Percentiles rank a stretch among this genome's conserved stretches.
These are phyloP conservation scores for Leptinotarsa rubiginosa DNA, from an alignment of 2,888 invertebrate species.

Conservation along the genomic window DNA sequence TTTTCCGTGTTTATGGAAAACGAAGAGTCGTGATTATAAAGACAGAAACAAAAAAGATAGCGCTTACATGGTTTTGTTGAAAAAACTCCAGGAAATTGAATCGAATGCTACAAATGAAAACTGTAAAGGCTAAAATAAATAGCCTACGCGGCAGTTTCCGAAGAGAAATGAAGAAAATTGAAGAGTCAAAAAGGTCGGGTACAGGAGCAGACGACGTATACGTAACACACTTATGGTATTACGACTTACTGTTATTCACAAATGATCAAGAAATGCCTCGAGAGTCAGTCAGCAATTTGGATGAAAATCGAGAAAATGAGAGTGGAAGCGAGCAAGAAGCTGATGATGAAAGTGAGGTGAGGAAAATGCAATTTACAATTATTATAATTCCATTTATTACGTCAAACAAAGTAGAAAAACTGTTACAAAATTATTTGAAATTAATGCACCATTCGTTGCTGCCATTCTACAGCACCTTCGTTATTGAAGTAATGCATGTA, in stretches of 20 bases:
- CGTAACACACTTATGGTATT: slow-evolving; percentile 43
- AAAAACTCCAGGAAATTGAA: background rate
- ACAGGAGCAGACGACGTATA: slow-evolving; percentile 40
- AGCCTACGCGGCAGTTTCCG: slow-evolving; percentile 37
- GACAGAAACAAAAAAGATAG: background rate
- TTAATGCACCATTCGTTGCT: background rate
- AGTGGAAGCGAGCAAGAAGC: background rate
- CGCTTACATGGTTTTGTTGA: background rate
- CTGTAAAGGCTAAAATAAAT: slow-evolving; percentile 40
- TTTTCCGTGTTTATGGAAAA: background rate
- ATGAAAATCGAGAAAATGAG: slow-evolving; percentile 1
- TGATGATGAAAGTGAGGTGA: background rate
- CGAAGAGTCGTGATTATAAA: background rate
- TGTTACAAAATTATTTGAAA: background rate
- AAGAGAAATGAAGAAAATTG: slow-evolving; percentile 39
- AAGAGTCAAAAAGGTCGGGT: slow-evolving; percentile 37
- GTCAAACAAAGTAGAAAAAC: background rate
- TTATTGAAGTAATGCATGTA: background rate
- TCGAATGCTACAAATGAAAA: slow-evolving; percentile 24
- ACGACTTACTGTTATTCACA: slow-evolving; percentile 40
- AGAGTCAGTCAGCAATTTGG: slow-evolving; percentile 22
- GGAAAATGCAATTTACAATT: background rate
- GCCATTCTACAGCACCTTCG: background rate
- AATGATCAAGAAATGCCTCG: slow-evolving; percentile 44
- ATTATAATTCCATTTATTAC: background rate